Evolutionary conservation across 2,113 vertebrate genomes (phyloP).

Genomic region (Sinocyclocheilus anophthalmus): DNA sequence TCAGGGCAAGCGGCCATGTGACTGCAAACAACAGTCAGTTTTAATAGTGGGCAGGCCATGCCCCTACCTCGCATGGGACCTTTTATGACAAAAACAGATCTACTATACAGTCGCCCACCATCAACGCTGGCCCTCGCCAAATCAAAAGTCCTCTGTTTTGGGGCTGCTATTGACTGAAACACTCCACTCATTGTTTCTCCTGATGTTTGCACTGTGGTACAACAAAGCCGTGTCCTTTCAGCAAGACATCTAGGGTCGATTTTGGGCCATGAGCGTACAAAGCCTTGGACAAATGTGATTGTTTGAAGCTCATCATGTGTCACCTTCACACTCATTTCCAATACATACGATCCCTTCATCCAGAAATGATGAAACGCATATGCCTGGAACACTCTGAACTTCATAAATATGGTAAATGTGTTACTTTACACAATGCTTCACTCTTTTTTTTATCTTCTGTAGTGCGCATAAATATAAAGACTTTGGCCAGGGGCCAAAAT

Average conservation of each 20-base stretch:
- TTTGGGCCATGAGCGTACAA: slow-evolving; percentile 30
- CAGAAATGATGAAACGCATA: not conserved
- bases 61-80: slow-evolving; percentile 39
- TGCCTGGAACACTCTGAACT: not conserved
- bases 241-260: slow-evolving; percentile 40
- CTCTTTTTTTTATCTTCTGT: not conserved
- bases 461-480: not conserved
- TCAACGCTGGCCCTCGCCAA: slow-evolving; percentile 49
- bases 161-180: slow-evolving; percentile 62
- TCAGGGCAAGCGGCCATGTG: slow-evolving; percentile 72
- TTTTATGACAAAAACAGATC: slow-evolving; percentile 68
- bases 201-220: slow-evolving; percentile 67
- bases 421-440: not conserved
- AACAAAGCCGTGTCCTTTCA: slow-evolving; percentile 60
- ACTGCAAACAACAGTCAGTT: slow-evolving; percentile 70
- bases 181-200: slow-evolving; percentile 71
- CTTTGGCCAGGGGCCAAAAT: slow-evolving; percentile 4
- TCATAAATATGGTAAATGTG: not conserved
- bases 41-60: slow-evolving; percentile 51
- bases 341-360: slow-evolving; percentile 2
- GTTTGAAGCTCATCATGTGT: slow-evolving; percentile 44
- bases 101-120: slow-evolving; percentile 57
- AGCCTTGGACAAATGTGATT: slow-evolving; percentile 52
- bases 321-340: not conserved
- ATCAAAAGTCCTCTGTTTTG: slow-evolving; percentile 66